Conservation (phyloP, 2,888 invertebrate genomes). For the Thera obeliscata region DNA sequence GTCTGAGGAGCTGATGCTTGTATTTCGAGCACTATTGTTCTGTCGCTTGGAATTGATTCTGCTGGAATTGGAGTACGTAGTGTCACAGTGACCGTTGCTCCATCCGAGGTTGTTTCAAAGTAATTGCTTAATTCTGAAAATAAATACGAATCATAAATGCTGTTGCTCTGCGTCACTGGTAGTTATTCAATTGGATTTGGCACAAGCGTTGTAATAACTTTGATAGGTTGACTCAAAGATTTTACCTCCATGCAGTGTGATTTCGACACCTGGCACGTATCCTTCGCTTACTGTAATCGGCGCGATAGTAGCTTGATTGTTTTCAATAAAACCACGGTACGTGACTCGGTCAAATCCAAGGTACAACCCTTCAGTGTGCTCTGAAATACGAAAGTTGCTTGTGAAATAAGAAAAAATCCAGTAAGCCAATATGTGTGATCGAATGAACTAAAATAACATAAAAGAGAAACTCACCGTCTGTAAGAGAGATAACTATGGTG, state of each 20-base stretch:
- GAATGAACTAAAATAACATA: not conserved
- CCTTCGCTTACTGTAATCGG: conserved; percentile 48
- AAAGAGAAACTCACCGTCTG: conserved; percentile 33
- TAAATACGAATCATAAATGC: not conserved
- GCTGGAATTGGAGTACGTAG: conserved; percentile 29
- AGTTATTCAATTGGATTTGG: not conserved
- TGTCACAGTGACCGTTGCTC: conserved; percentile 28
- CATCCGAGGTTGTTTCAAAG: conserved; percentile 32
- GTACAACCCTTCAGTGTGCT: not conserved
- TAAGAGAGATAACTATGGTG: conserved; percentile 45
- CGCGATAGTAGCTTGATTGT: conserved; percentile 32
- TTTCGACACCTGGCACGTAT: conserved; percentile 43
- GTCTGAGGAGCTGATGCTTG: conserved; percentile 27
- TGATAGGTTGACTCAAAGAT: not conserved
- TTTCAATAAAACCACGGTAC: conserved; percentile 47
- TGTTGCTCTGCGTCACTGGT: not conserved
- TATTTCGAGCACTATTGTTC: conserved; percentile 31
- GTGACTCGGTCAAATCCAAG: conserved; percentile 47
- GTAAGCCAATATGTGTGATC: too few species aligned
- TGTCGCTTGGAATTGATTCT: conserved; percentile 39
- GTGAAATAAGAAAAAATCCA: too few species aligned
- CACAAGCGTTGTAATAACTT: not conserved
- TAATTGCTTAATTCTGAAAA: conserved; percentile 34
- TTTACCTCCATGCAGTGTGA: conserved; percentile 48
- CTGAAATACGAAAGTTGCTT: not conserved